phyloP scores from a whole-genome alignment of 2,797 vertebrate genomes.

The Sebastolobus altivelis region DNA sequence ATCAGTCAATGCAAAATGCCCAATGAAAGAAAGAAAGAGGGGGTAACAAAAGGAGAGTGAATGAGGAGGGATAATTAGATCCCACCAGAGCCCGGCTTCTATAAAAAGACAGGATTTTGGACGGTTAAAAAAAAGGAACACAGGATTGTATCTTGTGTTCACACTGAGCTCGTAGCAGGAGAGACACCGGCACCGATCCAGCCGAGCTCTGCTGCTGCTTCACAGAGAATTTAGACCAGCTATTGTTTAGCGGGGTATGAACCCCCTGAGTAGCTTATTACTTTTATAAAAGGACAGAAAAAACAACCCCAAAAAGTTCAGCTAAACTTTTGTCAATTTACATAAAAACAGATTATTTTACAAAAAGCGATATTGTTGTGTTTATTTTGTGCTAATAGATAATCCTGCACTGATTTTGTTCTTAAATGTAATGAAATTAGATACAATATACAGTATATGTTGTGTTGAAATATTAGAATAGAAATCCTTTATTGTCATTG shows the following conservation, averaged over 20 bases:
- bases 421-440: background rate
- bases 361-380: background rate
- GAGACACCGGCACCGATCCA: constrained; percentile 6
- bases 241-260: constrained; percentile 24
- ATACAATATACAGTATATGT: background rate
- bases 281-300: background rate
- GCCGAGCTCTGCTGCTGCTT: background rate
- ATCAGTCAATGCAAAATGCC: background rate
- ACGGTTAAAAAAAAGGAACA: constrained; percentile 22
- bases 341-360: background rate
- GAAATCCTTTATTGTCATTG: background rate
- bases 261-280: constrained; percentile 9
- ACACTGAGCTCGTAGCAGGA: constrained; percentile 22
- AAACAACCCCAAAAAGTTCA: too few species aligned
- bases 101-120: constrained; percentile 52
- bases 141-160: constrained; percentile 45
- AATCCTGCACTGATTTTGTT: background rate
- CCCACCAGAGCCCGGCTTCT: constrained; percentile 12
- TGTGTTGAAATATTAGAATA: background rate
- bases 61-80: constrained; percentile 47
- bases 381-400: background rate
- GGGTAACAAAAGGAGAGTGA: constrained; percentile 7
- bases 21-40: background rate
- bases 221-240: constrained; percentile 8
- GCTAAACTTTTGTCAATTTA: background rate